Conservation (phyloP, 2,113 vertebrate species). For the Heterotilapia buettikoferi region DNA sequence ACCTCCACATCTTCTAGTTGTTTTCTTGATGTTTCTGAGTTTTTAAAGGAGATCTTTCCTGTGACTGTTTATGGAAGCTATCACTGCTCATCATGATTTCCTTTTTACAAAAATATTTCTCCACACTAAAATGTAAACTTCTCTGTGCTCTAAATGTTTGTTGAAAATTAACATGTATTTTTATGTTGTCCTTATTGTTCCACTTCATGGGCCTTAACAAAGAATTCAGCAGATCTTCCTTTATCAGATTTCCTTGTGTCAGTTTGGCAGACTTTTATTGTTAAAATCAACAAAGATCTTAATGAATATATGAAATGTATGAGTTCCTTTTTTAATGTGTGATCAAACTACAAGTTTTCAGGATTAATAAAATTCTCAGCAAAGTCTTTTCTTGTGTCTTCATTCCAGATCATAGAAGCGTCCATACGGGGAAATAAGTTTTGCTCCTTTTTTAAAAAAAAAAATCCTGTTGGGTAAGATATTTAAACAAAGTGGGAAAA, state of each 20-base stretch:
- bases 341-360: not conserved
- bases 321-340: not conserved
- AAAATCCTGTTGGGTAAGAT: not conserved
- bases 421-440: not conserved
- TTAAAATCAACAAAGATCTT: not conserved
- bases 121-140: not conserved
- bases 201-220: not conserved
- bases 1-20: not conserved
- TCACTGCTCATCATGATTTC: not conserved
- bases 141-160: rapidly evolving
- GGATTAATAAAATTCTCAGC: not conserved
- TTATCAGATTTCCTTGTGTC: not conserved
- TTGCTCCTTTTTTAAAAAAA: not conserved
- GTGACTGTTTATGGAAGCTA: not conserved
- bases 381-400: not conserved
- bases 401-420: not conserved
- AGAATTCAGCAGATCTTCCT: not conserved
- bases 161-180: not conserved
- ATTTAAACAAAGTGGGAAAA: not conserved
- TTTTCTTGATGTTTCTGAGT: not conserved
- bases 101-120: not conserved
- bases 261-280: not conserved
- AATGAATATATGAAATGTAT: not conserved
- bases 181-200: not conserved
- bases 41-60: not conserved